A percentile compares a stretch with the other conserved stretches of the same genome.
Conservation (phyloP, 2,113 vertebrate genomes). For the Lichenostomus cassidix region DNA sequence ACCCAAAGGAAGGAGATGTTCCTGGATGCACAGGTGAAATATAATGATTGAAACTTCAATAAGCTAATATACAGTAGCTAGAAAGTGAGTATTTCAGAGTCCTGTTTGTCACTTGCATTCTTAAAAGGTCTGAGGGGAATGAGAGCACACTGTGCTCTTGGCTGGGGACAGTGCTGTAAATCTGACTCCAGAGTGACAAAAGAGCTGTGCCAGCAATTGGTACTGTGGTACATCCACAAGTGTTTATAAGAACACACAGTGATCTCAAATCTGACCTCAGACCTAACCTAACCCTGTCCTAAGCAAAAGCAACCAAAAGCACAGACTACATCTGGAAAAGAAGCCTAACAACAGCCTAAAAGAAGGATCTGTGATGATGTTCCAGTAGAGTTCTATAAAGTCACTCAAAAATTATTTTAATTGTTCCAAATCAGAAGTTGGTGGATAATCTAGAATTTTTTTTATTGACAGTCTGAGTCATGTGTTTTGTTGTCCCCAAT, state of each 20-base stretch:
- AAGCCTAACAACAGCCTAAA: background rate
- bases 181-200: background rate
- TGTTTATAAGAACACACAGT: background rate
- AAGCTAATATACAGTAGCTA: background rate
- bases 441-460: background rate
- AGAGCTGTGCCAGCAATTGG: background rate
- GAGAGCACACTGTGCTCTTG: background rate
- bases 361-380: background rate
- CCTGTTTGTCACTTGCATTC: background rate
- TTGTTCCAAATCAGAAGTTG: background rate
- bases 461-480: background rate
- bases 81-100: background rate
- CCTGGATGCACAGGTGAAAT: constrained; percentile 49
- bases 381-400: background rate
- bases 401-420: background rate
- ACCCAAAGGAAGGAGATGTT: constrained; percentile 53
- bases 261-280: background rate
- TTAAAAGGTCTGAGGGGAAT: background rate
- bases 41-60: background rate
- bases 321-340: background rate
- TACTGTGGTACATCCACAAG: background rate
- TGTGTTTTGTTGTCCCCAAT: background rate
- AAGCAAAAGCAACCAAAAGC: background rate
- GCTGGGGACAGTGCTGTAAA: background rate
- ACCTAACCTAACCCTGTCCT: background rate